phyloP scores from a whole-genome alignment of 2,797 vertebrate species.

The Sciurus vulgaris region DNA sequence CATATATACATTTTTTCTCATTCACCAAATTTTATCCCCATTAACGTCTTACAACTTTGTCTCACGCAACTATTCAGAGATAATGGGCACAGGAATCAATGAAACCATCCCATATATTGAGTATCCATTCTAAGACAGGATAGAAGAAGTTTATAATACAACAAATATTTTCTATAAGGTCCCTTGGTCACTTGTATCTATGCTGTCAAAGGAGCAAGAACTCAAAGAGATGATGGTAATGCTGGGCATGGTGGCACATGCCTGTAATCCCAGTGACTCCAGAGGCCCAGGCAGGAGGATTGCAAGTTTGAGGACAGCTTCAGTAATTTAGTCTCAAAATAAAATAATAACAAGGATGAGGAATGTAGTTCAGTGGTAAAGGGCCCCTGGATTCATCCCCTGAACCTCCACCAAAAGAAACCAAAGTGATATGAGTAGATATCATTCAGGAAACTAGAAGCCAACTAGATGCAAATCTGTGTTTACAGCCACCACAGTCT shows the following conservation, averaged over 20 bases:
- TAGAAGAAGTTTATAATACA: neutral
- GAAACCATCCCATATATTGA: neutral
- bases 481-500: neutral
- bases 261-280: too few species aligned
- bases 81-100: neutral
- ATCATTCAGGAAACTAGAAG: neutral
- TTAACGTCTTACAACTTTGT: neutral
- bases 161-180: slow-evolving; percentile 13
- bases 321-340: too few species aligned
- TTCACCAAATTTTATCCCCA: neutral
- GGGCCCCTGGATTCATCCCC: too few species aligned
- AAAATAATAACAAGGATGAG: too few species aligned
- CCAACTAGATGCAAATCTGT: neutral
- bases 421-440: neutral
- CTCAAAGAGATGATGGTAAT: neutral
- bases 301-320: too few species aligned
- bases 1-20: too few species aligned
- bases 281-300: too few species aligned
- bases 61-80: neutral
- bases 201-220: neutral
- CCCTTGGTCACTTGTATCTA: neutral
- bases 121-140: neutral
- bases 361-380: too few species aligned
- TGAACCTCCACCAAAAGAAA: too few species aligned
- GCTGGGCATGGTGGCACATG: too few species aligned